Percentiles rank a stretch among this genome's conserved stretches.
Evolutionary conservation across 1,140 invertebrate genomes (phyloP).

Genomic region (Copidosoma floridanum): DNA sequence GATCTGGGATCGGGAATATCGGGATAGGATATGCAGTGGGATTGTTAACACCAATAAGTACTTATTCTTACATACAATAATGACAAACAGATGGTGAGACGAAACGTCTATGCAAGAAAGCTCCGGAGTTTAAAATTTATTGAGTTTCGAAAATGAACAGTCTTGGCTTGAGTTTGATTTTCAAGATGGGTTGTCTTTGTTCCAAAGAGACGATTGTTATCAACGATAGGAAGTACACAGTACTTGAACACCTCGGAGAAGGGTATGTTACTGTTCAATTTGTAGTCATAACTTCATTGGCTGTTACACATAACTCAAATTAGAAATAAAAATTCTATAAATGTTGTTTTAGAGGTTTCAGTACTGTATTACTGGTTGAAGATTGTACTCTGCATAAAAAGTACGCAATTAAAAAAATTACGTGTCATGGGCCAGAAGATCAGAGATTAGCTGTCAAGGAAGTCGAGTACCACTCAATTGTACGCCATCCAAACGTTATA

Average conservation of each 20-base stretch:
- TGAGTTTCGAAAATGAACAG: conserved; percentile 71
- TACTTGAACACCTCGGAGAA: conserved; percentile 73
- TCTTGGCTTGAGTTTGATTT: conserved; percentile 66
- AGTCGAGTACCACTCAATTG: conserved; percentile 70
- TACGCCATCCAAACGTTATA: conserved; percentile 78
- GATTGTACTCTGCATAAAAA: conserved; percentile 68
- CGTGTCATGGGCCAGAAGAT: conserved; percentile 78
- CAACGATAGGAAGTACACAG: conserved; percentile 68
- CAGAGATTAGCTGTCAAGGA: conserved; percentile 72
- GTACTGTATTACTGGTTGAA: conserved; percentile 77
- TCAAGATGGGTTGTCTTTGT: conserved; percentile 80
- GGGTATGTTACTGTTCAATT: conserved; percentile 57
- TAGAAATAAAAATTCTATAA: background rate
- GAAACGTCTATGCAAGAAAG: too few relatives aligned
- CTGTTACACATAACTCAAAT: background rate
- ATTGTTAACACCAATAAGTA: too few relatives aligned
- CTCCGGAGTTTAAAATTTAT: too few relatives aligned
- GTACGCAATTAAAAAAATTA: conserved; percentile 81
- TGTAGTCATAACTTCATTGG: too few relatives aligned
- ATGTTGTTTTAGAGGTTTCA: conserved; percentile 71
- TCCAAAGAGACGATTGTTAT: conserved; percentile 70
- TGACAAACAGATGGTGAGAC: conserved; percentile 19
- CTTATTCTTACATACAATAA: background rate
- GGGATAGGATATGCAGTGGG: too few relatives aligned
- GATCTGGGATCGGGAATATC: too few relatives aligned